Conservation (phyloP, 1,140 invertebrate genomes). For the Aphelenchoides fujianensis region DNA sequence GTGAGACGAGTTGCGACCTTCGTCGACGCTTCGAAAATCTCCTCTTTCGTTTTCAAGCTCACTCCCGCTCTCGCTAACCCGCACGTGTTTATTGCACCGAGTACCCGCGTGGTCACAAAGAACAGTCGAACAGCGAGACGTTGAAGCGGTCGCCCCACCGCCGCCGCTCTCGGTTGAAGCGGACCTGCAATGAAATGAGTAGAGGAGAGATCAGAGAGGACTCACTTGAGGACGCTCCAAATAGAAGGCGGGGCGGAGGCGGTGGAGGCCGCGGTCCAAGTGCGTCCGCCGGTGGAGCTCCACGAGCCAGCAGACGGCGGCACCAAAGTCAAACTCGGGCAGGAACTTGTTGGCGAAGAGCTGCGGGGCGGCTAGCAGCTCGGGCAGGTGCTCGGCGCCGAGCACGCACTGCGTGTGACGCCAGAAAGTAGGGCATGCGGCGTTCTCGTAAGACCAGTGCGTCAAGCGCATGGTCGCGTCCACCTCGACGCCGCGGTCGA, state of each 20-base stretch:
- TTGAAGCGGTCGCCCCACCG: not conserved
- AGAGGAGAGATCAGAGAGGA: not conserved
- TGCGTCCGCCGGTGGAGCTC: slow-evolving; percentile 15
- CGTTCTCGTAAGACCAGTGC: slow-evolving; percentile 5
- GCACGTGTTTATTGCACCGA: no score
- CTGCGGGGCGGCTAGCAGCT: not conserved
- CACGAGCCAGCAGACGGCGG: slow-evolving; percentile 6
- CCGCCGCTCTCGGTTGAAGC: not conserved
- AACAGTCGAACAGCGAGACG: no score
- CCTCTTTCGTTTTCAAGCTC: no score
- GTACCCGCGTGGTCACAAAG: no score
- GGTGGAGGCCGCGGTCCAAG: not conserved
- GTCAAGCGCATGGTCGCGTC: not conserved
- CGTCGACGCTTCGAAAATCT: no score
- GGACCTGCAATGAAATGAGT: not conserved
- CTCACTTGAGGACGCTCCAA: slow-evolving; percentile 2
- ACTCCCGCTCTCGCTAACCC: no score
- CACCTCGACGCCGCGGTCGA: not conserved
- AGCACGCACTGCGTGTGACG: slow-evolving; percentile 4
- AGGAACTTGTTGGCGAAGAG: slow-evolving; percentile 25
- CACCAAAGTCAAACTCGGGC: slow-evolving; percentile 21
- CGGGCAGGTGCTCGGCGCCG: slow-evolving; percentile 13
- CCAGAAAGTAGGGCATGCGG: not conserved
- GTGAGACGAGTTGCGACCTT: no score
- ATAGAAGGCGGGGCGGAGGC: not conserved